These are phyloP conservation scores for Auanema freiburgensis DNA, from an alignment of 2,888 invertebrate species.

Conservation along the genomic window DNA sequence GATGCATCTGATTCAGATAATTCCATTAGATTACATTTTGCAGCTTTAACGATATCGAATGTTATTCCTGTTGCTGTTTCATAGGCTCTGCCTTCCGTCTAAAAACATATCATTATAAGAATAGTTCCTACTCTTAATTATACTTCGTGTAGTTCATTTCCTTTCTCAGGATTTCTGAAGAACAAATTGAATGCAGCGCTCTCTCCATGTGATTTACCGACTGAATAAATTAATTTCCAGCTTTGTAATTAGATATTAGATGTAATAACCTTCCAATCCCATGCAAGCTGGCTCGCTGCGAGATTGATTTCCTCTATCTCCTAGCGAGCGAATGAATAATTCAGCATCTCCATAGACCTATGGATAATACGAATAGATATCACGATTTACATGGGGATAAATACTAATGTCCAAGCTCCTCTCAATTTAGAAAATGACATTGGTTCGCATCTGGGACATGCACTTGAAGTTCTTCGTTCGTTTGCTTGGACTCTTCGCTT, in stretches of 20 bases:
- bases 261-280: constrained; percentile 45
- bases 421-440: constrained; percentile 42
- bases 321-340: constrained; percentile 35
- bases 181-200: constrained; percentile 48
- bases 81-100: constrained; percentile 48
- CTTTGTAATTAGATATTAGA: neutral
- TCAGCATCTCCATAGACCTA: neutral
- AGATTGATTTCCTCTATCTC: constrained; percentile 53
- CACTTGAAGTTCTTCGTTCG: constrained; percentile 25
- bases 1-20: neutral
- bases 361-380: neutral
- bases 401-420: constrained; percentile 56
- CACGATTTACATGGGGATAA: neutral
- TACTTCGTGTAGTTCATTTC: constrained; percentile 53
- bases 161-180: constrained; percentile 47
- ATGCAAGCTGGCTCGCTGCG: constrained; percentile 48
- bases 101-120: constrained; percentile 13
- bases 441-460: constrained; percentile 47
- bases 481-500: constrained; percentile 26
- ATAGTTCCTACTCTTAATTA: neutral
- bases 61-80: constrained; percentile 23
- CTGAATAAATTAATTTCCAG: constrained; percentile 25
- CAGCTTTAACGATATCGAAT: too few relatives aligned
- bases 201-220: constrained; percentile 22
- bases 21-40: too few relatives aligned